Conservation (phyloP, 2,113 vertebrate species). For the Fregata magnificens region DNA sequence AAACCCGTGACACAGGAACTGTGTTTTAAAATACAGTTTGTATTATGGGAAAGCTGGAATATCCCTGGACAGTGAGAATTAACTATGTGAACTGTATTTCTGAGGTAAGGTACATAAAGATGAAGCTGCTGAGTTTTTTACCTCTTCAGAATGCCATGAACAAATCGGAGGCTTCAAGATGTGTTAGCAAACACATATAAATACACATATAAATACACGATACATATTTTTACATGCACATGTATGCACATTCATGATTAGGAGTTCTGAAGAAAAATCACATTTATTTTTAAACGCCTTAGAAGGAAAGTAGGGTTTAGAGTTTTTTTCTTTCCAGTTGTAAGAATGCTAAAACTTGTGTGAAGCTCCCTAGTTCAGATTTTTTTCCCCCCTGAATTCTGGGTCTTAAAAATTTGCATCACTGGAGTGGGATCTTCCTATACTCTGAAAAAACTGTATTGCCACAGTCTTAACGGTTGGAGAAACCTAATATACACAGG, state of each 20-base stretch:
- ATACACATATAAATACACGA: neutral
- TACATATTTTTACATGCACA: neutral
- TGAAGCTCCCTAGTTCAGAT: neutral
- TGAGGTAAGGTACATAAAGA: neutral
- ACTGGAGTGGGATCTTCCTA: neutral
- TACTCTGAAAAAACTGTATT: neutral
- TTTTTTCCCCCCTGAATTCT: neutral
- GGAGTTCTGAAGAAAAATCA: neutral
- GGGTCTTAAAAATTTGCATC: neutral
- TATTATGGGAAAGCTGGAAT: neutral
- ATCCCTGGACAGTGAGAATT: neutral
- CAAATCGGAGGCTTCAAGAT: neutral
- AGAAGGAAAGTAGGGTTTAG: neutral
- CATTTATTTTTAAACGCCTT: neutral
- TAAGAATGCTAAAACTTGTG: neutral
- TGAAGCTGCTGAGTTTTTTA: neutral
- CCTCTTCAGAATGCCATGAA: neutral
- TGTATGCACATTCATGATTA: neutral
- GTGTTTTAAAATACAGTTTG: neutral
- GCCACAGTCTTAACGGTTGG: neutral
- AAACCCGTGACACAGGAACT: accelerated
- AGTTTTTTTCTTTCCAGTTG: accelerated
- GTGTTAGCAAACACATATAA: neutral
- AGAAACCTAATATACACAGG: neutral
- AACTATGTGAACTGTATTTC: neutral